Evolutionary conservation across 2,888 invertebrate species (phyloP).

Genomic region (Pyrocoelia pectoralis): DNA sequence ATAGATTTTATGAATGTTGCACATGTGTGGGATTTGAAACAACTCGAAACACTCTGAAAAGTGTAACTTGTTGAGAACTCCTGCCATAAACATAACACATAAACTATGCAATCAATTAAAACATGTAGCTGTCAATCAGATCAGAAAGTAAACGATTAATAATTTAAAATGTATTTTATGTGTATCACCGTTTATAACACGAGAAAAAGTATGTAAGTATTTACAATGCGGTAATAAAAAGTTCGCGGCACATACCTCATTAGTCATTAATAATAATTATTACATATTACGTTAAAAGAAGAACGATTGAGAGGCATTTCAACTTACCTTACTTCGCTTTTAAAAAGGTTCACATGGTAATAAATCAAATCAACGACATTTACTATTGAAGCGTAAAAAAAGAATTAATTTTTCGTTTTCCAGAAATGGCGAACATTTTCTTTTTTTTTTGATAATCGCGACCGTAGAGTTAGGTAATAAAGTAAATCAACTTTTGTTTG

Average conservation of each 20-base stretch:
- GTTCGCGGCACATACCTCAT: slow-evolving; percentile 30
- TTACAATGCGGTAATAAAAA: slow-evolving; percentile 34
- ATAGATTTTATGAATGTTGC: too few relatives aligned
- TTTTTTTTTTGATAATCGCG: slow-evolving; percentile 9
- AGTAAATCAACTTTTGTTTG: slow-evolving; percentile 18
- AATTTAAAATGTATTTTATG: slow-evolving; percentile 38
- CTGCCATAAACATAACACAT: slow-evolving; percentile 31
- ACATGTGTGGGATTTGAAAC: too few relatives aligned
- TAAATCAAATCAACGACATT: slow-evolving; percentile 11
- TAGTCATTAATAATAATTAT: slow-evolving; percentile 33
- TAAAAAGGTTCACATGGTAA: slow-evolving; percentile 3
- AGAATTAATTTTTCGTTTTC: slow-evolving; percentile 10
- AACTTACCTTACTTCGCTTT: slow-evolving; percentile 6
- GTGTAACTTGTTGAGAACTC: slow-evolving; percentile 21
- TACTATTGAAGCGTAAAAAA: background rate
- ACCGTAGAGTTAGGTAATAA: slow-evolving; percentile 11
- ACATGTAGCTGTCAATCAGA: slow-evolving; percentile 37
- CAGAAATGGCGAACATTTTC: slow-evolving; percentile 6
- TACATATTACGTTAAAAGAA: slow-evolving; percentile 17
- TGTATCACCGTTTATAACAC: slow-evolving; percentile 20
- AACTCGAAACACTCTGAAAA: too few relatives aligned
- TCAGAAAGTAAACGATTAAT: slow-evolving; percentile 37
- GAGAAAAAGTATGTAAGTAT: slow-evolving; percentile 36
- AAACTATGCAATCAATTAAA: slow-evolving; percentile 39
- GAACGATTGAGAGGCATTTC: slow-evolving; percentile 18